Evolutionary conservation across 2,888 invertebrate species (phyloP), one percentile per base, ranked within the genome.

Genomic region (Gerosis bhagava): DNA sequence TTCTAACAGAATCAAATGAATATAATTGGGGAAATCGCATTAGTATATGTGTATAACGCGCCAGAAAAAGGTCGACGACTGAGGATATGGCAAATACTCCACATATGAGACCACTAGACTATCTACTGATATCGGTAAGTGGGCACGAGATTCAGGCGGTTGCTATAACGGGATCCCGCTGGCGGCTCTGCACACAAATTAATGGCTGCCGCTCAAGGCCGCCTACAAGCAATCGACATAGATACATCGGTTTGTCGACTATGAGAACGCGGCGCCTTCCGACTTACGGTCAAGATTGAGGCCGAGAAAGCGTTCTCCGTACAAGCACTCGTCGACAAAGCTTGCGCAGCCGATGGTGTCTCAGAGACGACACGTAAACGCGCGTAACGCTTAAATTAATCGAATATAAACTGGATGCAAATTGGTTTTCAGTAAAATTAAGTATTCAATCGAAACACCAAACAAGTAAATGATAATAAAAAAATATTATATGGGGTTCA

Each of bases 201-300:
- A 83, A 83, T 83, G 77, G 77, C 73, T 72, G 76, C 69, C 70
- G 82, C 75, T 87, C 87, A 86, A 86, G 86, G 87, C 86, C 86
- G 83, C 83, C 84, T 83, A 78, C 81, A 77, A 82, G 77, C 80
- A 78, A 82, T 84, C 83, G 84, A 84, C 84, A 86, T 83, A 83
- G 82, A 86, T 83, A 84, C 83, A 84, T 84, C 75, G 72, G 70
- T 78, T 80, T 80, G 81, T 77, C 79, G 79, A 78, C 77, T 78
- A 78, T 76, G 81, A 83, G 82, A 83, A 81, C 78, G 73, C 72
- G 77, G 77, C 76, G 62, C 61, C 79, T 77, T 80, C 79, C 73
- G 69, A 77, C 67, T 73, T 67, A 66, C 70, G 72, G 75, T 67
- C 73, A 73, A 76, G 72, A 87, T 78, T 81, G 83, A 70, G 83